These are phyloP conservation scores for Manacus vitellinus DNA, from an alignment of 2,113 vertebrate species.

Conservation along the genomic window DNA sequence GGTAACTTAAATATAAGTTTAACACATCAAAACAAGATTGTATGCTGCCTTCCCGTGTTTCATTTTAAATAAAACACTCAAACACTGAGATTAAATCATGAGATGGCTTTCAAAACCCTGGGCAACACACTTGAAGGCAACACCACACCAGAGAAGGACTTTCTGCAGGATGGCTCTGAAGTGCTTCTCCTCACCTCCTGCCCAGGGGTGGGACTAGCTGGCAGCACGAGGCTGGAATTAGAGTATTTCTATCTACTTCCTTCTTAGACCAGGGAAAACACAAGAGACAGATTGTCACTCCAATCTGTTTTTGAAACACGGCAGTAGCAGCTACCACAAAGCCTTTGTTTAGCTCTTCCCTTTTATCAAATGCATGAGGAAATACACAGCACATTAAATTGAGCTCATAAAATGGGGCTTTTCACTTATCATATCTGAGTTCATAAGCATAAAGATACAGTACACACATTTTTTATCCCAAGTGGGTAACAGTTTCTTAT, in stretches of 20 bases:
- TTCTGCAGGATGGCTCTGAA: background rate
- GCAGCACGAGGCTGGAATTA: background rate
- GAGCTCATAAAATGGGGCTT: background rate
- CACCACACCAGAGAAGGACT: background rate
- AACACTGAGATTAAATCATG: background rate
- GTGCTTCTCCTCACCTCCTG: background rate
- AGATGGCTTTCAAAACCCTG: background rate
- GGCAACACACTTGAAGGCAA: background rate
- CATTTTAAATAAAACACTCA: background rate
- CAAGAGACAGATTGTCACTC: background rate
- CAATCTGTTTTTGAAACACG: background rate
- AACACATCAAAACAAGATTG: constrained; percentile 1
- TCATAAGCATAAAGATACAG: background rate
- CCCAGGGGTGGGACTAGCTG: background rate
- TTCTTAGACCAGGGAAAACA: background rate
- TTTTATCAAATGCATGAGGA: background rate
- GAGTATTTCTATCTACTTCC: background rate
- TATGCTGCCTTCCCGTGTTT: background rate
- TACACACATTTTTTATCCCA: background rate
- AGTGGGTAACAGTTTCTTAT: background rate
- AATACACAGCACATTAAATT: fast-evolving
- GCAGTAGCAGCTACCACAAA: background rate
- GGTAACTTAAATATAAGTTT: background rate
- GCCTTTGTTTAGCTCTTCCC: background rate
- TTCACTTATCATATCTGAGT: background rate